A percentile compares a stretch with the other conserved stretches of the same genome.
phyloP scores from a whole-genome alignment of 2,797 vertebrate genomes.

The Hoplostethus atlanticus region DNA sequence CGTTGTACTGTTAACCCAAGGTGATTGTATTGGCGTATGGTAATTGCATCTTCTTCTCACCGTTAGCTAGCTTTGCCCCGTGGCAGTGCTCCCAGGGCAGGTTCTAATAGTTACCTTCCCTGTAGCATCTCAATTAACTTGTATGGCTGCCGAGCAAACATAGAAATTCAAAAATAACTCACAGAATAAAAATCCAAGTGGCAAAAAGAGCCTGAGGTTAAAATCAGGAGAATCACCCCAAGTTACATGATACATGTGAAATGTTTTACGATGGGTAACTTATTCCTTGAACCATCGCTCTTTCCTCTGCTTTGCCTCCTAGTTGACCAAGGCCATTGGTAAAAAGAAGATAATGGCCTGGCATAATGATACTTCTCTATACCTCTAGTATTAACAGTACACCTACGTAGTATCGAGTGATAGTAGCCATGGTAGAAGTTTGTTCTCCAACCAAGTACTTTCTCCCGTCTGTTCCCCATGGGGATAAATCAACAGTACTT shows the following conservation, averaged over 20 bases:
- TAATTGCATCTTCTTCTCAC: slow-evolving; percentile 29
- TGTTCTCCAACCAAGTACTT: not conserved
- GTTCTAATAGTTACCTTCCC: slow-evolving; percentile 22
- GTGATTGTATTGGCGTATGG: slow-evolving; percentile 44
- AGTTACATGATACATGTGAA: no score
- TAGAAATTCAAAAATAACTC: not conserved
- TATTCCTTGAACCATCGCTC: no score
- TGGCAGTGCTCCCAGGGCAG: slow-evolving; percentile 46
- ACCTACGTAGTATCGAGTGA: no score
- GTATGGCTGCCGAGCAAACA: slow-evolving; percentile 23
- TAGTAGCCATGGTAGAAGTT: not conserved
- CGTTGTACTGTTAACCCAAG: slow-evolving; percentile 52
- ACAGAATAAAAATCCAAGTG: no score
- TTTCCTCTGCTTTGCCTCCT: no score
- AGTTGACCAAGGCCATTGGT: no score
- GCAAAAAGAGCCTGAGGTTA: no score
- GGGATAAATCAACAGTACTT: no score
- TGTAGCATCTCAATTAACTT: slow-evolving; percentile 17
- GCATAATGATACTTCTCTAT: slow-evolving; percentile 7
- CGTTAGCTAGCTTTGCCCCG: slow-evolving; percentile 37
- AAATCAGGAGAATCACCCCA: no score
- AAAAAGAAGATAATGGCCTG: not conserved
- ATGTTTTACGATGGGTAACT: no score
- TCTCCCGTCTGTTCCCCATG: no score
- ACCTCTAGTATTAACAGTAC: not conserved